phyloP scores from a whole-genome alignment of 2,888 invertebrate species.

The Cerastis rubricosa region DNA sequence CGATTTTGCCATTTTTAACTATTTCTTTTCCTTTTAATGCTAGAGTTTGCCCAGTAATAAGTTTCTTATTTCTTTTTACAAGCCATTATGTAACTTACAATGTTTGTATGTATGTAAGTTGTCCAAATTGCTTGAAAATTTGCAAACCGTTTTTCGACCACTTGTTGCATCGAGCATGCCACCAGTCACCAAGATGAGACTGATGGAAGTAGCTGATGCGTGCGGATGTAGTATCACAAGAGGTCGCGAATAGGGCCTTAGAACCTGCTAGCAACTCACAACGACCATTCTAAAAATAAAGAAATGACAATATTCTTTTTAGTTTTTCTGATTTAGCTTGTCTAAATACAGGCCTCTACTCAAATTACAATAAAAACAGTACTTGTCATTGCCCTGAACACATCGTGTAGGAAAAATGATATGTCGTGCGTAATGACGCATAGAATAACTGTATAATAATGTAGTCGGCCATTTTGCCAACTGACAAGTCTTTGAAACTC shows the following conservation, averaged over 20 bases:
- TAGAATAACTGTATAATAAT: conserved; percentile 23
- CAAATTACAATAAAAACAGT: not conserved
- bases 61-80: not conserved
- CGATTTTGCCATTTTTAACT: not conserved
- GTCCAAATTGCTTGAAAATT: not conserved
- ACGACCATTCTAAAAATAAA: not conserved
- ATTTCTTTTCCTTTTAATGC: not conserved
- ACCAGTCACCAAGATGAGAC: not conserved
- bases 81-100: not conserved
- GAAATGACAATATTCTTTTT: not conserved
- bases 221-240: not conserved
- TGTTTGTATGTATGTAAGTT: not conserved
- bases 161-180: not conserved
- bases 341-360: not conserved
- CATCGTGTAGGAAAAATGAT: not conserved
- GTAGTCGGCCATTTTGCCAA: not conserved
- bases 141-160: not conserved
- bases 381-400: not conserved
- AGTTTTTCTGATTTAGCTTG: not conserved
- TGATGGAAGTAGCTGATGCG: too few relatives aligned
- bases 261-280: not conserved
- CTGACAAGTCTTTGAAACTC: conserved; percentile 41
- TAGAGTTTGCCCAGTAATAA: too few relatives aligned
- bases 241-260: too few relatives aligned
- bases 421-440: not conserved